Evolutionary conservation across 2,888 invertebrate species (phyloP).

Genomic region (Mechanitis mazaeus): DNA sequence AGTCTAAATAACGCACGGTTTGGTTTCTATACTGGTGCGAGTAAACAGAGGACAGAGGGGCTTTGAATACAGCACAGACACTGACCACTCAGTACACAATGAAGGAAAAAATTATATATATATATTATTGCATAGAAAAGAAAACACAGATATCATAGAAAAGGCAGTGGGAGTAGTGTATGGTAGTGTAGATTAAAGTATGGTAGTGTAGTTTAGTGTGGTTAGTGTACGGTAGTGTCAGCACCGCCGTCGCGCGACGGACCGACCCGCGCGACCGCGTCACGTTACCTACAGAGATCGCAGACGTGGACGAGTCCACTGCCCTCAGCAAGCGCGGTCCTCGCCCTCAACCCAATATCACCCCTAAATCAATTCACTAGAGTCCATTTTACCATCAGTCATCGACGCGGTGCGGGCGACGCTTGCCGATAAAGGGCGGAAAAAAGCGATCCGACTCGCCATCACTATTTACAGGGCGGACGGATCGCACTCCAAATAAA

Average conservation of each 20-base stretch:
- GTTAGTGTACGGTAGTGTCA: conserved; percentile 8
- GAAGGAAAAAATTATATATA: conserved; percentile 12
- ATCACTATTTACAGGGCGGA: conserved; percentile 67
- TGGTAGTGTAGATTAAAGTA: background rate
- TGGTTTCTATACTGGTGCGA: conserved; percentile 72
- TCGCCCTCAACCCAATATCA: conserved; percentile 31
- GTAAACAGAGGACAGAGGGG: conserved; percentile 61
- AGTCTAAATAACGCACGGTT: conserved; percentile 70
- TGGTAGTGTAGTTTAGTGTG: conserved; percentile 3
- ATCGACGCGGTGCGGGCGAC: conserved; percentile 40
- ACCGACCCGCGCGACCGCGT: conserved; percentile 48
- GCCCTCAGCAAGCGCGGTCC: conserved; percentile 54
- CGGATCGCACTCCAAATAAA: conserved; percentile 69
- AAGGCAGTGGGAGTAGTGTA: conserved; percentile 4
- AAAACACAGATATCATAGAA: background rate
- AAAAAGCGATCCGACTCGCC: conserved; percentile 58
- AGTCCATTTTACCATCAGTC: conserved; percentile 11
- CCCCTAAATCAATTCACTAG: conserved; percentile 15
- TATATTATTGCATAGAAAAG: conserved; percentile 3
- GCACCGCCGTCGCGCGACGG: conserved; percentile 42
- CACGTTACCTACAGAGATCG: conserved; percentile 71
- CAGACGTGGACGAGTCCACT: conserved; percentile 63
- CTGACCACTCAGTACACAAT: conserved; percentile 27
- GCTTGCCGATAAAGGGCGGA: conserved; percentile 56
- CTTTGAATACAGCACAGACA: conserved; percentile 46